Base-by-base conservation (phyloP, 2,888 invertebrate species). In the Corbicula japonica region DNA sequence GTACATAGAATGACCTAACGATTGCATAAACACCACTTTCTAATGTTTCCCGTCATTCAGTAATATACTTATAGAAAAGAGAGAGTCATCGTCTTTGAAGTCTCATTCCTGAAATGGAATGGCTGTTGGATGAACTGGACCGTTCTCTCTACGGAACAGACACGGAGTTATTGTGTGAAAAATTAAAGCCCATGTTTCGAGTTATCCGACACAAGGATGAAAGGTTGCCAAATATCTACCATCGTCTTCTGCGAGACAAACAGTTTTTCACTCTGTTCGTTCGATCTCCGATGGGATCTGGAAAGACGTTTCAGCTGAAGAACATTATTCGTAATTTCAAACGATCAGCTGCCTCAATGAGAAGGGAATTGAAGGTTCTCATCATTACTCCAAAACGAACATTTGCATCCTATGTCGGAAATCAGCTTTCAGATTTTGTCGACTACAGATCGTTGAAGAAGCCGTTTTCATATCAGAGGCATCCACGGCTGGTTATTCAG, bases 201-300 rank as follows among this genome's bases (percentile, higher is more conserved):
- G 63, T 63, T 15, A 34, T 63, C 12, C 21, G 50, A 21, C 63
- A 63, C 21, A 46, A 63, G 28, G 28, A 32, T 6, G 50, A 63
- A 6, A 44, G 46, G n/a, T 38, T 62, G 18, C 62, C 62, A 2
- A 32, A 62, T 35, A 46, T 62, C 18, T 62, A 62, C 41, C 26
- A 3, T 8, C 26, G 28, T 0, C 41, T 26, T 35, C 26, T 54
- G 34, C 52, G 28, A 18, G 66, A 66, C 6, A 50, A 54, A 54
- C 66, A 54, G 18, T 54, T 52, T 38, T 66, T 32, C 41, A 52
- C 23, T 23, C n/a, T 66, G 15, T 66, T 35, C 15, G 52, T 50
- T 54, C 66, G 54, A n/a, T 66, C 66, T 15, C 66, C 34, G 15
- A 66, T 66, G 66, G 54, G 54, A 6, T 52, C 66, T 18, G 66